These are phyloP conservation scores for Chionis minor DNA, from an alignment of 2,113 vertebrate genomes.

Conservation along the genomic window DNA sequence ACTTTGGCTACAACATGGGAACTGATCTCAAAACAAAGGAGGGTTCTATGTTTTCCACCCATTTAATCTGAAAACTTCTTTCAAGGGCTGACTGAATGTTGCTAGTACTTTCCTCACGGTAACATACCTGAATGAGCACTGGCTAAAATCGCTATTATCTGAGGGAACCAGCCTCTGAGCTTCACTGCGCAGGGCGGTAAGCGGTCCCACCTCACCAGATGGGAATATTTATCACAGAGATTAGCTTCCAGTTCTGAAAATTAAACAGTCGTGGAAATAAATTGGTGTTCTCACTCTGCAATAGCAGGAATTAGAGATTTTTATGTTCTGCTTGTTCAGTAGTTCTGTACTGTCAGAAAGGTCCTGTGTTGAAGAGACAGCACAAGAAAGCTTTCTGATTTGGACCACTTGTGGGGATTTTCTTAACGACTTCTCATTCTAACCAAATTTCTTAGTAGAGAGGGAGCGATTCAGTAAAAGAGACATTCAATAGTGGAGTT, in stretches of 20 bases:
- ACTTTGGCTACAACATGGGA: slow-evolving; percentile 56
- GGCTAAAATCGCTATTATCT: neutral
- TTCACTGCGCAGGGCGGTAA: neutral
- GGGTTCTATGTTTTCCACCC: neutral
- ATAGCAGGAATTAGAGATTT: neutral
- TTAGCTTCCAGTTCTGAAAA: neutral
- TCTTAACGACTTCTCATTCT: neutral
- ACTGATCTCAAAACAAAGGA: slow-evolving; percentile 32
- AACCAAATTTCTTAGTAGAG: neutral
- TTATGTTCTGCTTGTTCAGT: neutral
- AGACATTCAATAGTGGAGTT: neutral
- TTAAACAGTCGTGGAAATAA: neutral
- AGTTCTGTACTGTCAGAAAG: neutral
- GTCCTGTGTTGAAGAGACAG: neutral
- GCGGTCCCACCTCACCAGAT: neutral
- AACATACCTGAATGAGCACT: neutral
- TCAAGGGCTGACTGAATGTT: neutral
- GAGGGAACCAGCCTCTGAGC: neutral
- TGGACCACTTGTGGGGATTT: neutral
- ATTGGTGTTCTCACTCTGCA: neutral
- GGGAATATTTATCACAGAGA: neutral
- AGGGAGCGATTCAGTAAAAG: neutral
- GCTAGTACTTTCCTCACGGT: neutral
- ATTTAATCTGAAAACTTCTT: neutral
- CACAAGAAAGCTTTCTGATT: neutral